Conservation (phyloP, 1,140 invertebrate genomes). For the Trigoniulus corallinus region DNA sequence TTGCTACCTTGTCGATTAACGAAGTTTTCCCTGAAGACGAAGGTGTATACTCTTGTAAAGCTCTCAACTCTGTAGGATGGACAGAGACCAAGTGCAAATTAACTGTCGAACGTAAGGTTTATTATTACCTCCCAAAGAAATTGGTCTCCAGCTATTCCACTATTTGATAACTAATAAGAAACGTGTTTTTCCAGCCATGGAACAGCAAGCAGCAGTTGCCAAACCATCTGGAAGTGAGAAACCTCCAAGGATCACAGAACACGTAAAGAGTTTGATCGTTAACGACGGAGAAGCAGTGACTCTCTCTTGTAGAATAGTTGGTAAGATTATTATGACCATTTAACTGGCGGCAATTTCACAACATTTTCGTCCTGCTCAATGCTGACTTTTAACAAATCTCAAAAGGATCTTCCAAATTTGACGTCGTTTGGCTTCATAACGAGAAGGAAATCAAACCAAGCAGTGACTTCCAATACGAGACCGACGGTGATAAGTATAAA, state of each 20-base stretch:
- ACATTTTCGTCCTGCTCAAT: not conserved
- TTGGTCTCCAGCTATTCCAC: not conserved
- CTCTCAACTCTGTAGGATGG: conserved; percentile 72
- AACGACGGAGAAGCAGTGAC: conserved; percentile 72
- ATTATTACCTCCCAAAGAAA: conserved; percentile 1
- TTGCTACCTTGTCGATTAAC: conserved; percentile 66
- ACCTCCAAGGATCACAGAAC: conserved; percentile 65
- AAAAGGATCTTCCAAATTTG: conserved; percentile 59
- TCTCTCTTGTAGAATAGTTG: conserved; percentile 68
- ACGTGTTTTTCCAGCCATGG: conserved; percentile 39
- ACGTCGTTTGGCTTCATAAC: conserved; percentile 88
- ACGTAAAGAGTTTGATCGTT: conserved; percentile 57
- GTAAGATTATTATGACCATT: conserved; percentile 18
- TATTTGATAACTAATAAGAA: not conserved
- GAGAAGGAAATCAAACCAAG: conserved; percentile 92
- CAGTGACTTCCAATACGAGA: conserved; percentile 88
- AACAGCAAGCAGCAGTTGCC: conserved; percentile 26
- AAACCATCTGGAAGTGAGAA: conserved; percentile 43
- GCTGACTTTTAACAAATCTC: conserved; percentile 1
- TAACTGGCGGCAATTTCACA: not conserved
- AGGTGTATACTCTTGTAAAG: conserved; percentile 70
- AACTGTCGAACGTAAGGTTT: conserved; percentile 56
- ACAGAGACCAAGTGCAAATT: conserved; percentile 66
- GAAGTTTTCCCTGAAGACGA: conserved; percentile 91
- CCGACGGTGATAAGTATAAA: conserved; percentile 76